Evolutionary conservation across 2,113 vertebrate genomes (phyloP), one percentile per base, ranked within the genome.

Genomic region (Cochlearius cochlearius): DNA sequence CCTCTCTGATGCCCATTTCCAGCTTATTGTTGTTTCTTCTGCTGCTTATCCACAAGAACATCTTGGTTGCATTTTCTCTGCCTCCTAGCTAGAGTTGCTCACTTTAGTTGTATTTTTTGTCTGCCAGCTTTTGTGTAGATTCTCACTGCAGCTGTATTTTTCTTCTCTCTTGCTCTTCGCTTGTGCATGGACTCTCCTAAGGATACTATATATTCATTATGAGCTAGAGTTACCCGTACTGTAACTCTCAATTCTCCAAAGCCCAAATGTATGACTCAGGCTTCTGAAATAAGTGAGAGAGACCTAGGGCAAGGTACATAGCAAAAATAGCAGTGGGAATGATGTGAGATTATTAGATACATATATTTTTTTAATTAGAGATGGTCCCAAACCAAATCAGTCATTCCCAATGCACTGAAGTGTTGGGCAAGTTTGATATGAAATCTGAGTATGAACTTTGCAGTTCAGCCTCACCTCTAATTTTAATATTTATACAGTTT

Each of bases 301-400:
- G 68, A 95, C 92, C 96, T 60, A 88, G 87, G 94, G 96, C 82
- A 88, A 91, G 69, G 83, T 74, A 87, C 38, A 87, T 72, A 92
- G 73, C 83, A 96, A 94, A 96, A 94, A 91, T 84, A 96, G 88
- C 88, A 75, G 30, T 92, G 96, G 92, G 96, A 96, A 93, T 85
- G 86, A 89, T 92, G 30, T 85, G 96, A 96, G 94, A 89, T 97
- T 95, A 97, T 97, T 97, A 96, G 88, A 91, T 89, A 96, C 95
- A 92, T 96, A 92, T 92, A 86, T 96, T 95, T 95, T 94, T 95
- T 96, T 97, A 97, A 96, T 97, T 97, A 96, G 96, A 94, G 88
- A 89, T 49, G 22, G 86, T 96, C 88, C 92, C 96, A 94, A 92
- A 92, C 81, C 93, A 96, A 95, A 96, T 97, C 86, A 94, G 72